phyloP scores from a whole-genome alignment of 2,888 invertebrate species.

The Euplagia quadripunctaria region DNA sequence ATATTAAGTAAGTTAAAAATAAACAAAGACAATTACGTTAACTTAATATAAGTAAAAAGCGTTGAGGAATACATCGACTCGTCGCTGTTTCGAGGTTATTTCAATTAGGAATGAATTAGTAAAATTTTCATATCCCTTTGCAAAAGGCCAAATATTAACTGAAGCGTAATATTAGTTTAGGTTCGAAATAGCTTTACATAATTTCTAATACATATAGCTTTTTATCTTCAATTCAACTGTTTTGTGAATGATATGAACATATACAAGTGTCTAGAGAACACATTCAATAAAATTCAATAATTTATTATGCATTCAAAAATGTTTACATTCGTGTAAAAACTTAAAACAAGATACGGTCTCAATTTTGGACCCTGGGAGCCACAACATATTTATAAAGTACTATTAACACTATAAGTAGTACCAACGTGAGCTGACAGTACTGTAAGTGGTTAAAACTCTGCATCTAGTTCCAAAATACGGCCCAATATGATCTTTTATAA shows the following conservation, averaged over 20 bases:
- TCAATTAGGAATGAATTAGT: conserved; percentile 22
- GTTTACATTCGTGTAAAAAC: too few relatives aligned
- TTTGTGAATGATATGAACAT: too few relatives aligned
- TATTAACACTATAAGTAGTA: too few relatives aligned
- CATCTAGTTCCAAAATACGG: not conserved
- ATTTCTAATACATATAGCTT: not conserved
- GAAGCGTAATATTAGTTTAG: conserved; percentile 28
- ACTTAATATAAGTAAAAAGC: conserved; percentile 27
- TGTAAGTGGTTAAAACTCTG: not conserved
- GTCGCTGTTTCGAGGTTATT: conserved; percentile 10
- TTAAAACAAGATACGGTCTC: too few relatives aligned
- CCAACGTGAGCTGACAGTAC: too few relatives aligned
- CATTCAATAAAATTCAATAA: too few relatives aligned
- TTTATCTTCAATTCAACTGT: too few relatives aligned
- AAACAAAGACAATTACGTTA: not conserved
- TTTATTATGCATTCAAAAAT: too few relatives aligned
- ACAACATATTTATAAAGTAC: too few relatives aligned
- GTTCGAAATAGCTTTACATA: conserved; percentile 13
- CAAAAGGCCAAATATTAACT: conserved; percentile 29
- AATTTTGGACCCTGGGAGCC: too few relatives aligned
- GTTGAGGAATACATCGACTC: not conserved
- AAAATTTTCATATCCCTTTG: conserved; percentile 17
- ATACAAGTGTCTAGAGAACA: too few relatives aligned
- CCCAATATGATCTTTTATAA: not conserved
- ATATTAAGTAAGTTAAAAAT: too few relatives aligned